These are phyloP conservation scores for Slavum lentiscoides DNA, from an alignment of 2,888 invertebrate genomes.

Conservation along the genomic window DNA sequence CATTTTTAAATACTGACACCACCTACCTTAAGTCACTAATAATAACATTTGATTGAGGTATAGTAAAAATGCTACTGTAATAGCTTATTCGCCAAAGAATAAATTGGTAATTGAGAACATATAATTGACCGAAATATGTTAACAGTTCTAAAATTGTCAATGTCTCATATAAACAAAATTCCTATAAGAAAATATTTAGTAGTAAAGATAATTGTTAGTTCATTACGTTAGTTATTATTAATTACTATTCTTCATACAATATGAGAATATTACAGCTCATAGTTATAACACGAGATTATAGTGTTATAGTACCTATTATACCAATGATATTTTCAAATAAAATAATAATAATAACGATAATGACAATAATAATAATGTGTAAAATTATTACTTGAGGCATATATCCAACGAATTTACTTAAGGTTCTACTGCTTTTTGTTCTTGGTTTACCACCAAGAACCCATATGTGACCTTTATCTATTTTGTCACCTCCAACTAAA, in stretches of 20 bases:
- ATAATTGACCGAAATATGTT: constrained; percentile 26
- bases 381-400: constrained; percentile 38
- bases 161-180: constrained; percentile 21
- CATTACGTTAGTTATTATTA: no score
- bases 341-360: not conserved
- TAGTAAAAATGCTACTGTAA: constrained; percentile 2
- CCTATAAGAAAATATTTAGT: constrained; percentile 19
- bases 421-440: constrained; percentile 32
- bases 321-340: no score
- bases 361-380: not conserved
- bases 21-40: constrained; percentile 21
- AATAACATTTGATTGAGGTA: not conserved
- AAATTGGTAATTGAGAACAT: constrained; percentile 23
- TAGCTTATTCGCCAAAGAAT: constrained; percentile 26
- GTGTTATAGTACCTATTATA: no score
- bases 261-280: no score
- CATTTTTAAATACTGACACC: not conserved
- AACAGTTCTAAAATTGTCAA: constrained; percentile 33
- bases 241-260: no score
- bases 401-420: constrained; percentile 25
- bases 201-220: no score
- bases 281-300: no score
- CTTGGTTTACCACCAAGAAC: constrained; percentile 38
- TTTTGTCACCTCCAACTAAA: constrained; percentile 24
- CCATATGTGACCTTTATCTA: constrained; percentile 46